Evolutionary conservation across 2,113 vertebrate species (phyloP).

Genomic region (Oncorhynchus gorbuscha): DNA sequence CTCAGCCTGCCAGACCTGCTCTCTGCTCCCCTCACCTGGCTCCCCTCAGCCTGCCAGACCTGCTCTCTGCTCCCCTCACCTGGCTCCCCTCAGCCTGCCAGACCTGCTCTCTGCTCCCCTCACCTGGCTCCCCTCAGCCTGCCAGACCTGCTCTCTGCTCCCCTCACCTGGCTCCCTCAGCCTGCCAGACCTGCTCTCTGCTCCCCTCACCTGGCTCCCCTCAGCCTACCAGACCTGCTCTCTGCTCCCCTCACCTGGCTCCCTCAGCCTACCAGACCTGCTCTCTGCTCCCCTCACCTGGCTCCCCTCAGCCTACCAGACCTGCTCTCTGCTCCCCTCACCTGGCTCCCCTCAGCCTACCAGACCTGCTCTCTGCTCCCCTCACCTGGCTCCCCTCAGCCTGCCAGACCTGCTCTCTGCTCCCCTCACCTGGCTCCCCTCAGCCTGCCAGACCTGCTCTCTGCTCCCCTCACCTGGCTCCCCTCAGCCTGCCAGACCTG

Average conservation of each 20-base stretch:
- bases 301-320: background rate
- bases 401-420: slow-evolving; percentile 3
- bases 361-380: slow-evolving; percentile 6
- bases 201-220: too few species aligned
- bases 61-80: slow-evolving; percentile 8
- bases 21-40: background rate
- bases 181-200: slow-evolving; percentile 6
- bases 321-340: slow-evolving; percentile 7
- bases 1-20: slow-evolving; percentile 1
- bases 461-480: too few species aligned
- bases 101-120: slow-evolving; percentile 5
- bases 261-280: background rate
- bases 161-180: background rate
- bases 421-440: too few species aligned
- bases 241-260: background rate
- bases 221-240: background rate
- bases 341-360: background rate
- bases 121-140: too few species aligned
- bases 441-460: too few species aligned
- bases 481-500: background rate
- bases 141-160: slow-evolving; percentile 4
- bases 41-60: background rate
- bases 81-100: background rate
- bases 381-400: too few species aligned
- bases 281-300: background rate